A percentile compares a stretch with the other conserved stretches of the same genome.
These are phyloP conservation scores for Anticlea derivata DNA, from an alignment of 2,888 invertebrate species.

Conservation along the genomic window DNA sequence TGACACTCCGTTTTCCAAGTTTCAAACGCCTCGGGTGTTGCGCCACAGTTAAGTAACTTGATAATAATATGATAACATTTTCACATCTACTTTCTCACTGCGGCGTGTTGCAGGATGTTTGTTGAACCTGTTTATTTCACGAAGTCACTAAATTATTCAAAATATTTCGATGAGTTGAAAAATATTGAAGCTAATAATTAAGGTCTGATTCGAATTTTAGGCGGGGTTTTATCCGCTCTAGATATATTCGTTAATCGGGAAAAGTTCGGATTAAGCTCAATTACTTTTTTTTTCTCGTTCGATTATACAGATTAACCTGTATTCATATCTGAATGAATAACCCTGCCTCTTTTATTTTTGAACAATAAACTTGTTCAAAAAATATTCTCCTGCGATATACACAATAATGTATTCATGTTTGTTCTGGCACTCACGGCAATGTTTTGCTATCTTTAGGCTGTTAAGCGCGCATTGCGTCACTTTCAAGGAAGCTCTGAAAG, in stretches of 20 bases:
- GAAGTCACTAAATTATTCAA: background rate
- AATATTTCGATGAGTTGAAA: too few species aligned
- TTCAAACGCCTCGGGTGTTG: conserved; percentile 48
- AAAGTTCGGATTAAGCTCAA: too few species aligned
- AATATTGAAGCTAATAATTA: too few species aligned
- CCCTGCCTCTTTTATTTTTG: too few species aligned
- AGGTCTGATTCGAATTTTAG: too few species aligned
- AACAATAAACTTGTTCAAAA: too few species aligned
- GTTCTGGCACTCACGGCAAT: conserved; percentile 36
- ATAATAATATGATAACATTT: conserved; percentile 54
- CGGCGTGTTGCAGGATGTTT: conserved; percentile 4
- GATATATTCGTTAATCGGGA: too few species aligned
- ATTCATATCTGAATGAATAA: too few species aligned
- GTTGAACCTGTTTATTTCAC: background rate
- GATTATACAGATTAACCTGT: too few species aligned
- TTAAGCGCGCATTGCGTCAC: conserved; percentile 19
- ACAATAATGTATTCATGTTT: conserved; percentile 47
- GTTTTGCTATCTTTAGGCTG: conserved; percentile 29
- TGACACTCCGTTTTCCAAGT: conserved; percentile 55
- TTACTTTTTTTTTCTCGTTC: too few species aligned
- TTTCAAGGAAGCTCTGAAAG: conserved; percentile 10
- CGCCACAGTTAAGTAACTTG: conserved; percentile 41
- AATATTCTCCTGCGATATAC: background rate
- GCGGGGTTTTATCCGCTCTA: too few species aligned
- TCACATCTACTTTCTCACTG: conserved; percentile 44